phyloP scores from a whole-genome alignment of 2,797 vertebrate genomes.

The Furcifer pardalis region DNA sequence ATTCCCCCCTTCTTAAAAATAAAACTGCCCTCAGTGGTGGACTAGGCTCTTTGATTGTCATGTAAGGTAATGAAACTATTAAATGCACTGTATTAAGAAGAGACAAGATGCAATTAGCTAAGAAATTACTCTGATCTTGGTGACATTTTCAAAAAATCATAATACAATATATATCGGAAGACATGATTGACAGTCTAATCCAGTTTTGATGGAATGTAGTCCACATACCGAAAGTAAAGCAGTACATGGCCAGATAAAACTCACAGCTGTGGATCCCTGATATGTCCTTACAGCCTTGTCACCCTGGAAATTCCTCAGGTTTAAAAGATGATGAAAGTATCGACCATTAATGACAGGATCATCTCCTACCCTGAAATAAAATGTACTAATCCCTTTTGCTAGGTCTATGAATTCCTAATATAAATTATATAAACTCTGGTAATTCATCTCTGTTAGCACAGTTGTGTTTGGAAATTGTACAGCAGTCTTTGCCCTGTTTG shows the following conservation, averaged over 20 bases:
- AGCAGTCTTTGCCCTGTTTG: slow-evolving; percentile 90
- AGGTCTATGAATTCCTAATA: slow-evolving; percentile 99
- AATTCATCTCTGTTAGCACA: slow-evolving; percentile 99
- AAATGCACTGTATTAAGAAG: slow-evolving; percentile 96
- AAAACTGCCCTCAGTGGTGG: slow-evolving; percentile 73
- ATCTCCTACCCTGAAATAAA: slow-evolving; percentile 99
- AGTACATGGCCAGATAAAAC: slow-evolving; percentile 94
- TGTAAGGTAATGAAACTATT: slow-evolving; percentile 95
- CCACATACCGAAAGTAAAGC: slow-evolving; percentile 90
- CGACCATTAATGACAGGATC: slow-evolving; percentile 99
- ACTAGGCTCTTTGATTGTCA: slow-evolving; percentile 86
- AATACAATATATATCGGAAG: slow-evolving; percentile 92
- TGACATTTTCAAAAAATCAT: slow-evolving; percentile 99
- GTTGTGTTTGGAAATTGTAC: slow-evolving; percentile 98
- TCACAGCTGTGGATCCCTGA: slow-evolving; percentile 99
- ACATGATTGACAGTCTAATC: slow-evolving; percentile 99
- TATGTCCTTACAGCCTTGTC: slow-evolving; percentile 97
- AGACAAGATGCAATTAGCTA: slow-evolving; percentile 99
- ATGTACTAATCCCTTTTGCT: slow-evolving; percentile 99
- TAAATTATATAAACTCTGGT: slow-evolving; percentile 99
- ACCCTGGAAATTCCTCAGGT: slow-evolving; percentile 97
- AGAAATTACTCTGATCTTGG: slow-evolving; percentile 99
- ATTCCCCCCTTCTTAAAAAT: slow-evolving; percentile 42
- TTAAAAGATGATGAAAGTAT: slow-evolving; percentile 99
- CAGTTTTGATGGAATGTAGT: slow-evolving; percentile 95